A percentile compares a stretch with the other conserved stretches of the same genome.
phyloP scores from a whole-genome alignment of 2,113 vertebrate genomes.

The Fulica atra region DNA sequence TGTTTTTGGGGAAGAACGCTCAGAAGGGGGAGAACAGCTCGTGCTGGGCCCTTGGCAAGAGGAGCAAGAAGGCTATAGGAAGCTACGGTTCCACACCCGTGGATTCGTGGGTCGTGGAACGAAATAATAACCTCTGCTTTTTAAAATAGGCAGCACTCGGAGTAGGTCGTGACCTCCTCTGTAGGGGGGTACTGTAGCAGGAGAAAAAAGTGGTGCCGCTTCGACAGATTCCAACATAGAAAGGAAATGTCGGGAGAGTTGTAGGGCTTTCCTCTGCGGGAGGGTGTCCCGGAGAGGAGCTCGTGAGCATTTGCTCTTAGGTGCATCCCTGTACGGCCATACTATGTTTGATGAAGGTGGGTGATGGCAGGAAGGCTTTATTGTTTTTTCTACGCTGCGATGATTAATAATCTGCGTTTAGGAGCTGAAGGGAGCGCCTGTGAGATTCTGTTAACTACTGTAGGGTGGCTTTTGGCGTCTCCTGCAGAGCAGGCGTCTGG shows the following conservation, averaged over 20 bases:
- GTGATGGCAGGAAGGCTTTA: accelerated
- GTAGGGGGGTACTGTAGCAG: not conserved
- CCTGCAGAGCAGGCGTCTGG: not conserved
- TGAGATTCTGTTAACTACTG: not conserved
- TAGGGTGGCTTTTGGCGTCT: not conserved
- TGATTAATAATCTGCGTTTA: not conserved
- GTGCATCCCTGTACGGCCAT: accelerated
- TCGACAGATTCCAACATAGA: accelerated
- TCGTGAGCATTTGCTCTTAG: not conserved
- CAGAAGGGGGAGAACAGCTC: not conserved
- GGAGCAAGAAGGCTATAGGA: not conserved
- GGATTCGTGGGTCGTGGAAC: not conserved
- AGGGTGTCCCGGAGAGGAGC: not conserved
- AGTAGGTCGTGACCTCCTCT: no score
- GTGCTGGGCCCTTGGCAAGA: not conserved
- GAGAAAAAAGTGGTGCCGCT: not conserved
- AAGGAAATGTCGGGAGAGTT: accelerated
- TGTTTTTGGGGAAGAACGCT: not conserved
- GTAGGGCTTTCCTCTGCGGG: not conserved
- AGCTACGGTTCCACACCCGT: not conserved
- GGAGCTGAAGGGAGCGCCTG: not conserved
- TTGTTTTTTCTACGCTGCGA: not conserved
- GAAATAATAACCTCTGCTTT: not conserved
- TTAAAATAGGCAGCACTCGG: accelerated
- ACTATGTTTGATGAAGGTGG: not conserved